A percentile compares a stretch with the other conserved stretches of the same genome.
Evolutionary conservation across 2,113 vertebrate genomes (phyloP).

Genomic region (Daboia siamensis): DNA sequence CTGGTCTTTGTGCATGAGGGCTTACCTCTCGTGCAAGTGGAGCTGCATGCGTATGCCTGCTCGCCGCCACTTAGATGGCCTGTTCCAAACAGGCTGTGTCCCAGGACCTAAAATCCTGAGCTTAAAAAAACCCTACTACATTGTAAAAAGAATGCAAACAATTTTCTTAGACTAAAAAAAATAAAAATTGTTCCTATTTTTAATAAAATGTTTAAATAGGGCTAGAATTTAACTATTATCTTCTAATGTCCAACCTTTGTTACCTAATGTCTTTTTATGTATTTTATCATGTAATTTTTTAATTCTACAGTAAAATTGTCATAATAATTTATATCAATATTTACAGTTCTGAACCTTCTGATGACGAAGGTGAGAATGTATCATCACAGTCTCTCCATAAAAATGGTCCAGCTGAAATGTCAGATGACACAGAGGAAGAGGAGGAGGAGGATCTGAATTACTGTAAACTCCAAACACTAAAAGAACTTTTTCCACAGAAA

Average conservation of each 20-base stretch:
- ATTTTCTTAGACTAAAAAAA: neutral
- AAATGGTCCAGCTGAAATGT: slow-evolving; percentile 34
- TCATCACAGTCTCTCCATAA: slow-evolving; percentile 4
- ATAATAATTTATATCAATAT: neutral
- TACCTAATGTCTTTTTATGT: neutral
- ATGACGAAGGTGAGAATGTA: slow-evolving; percentile 52
- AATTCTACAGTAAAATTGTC: neutral
- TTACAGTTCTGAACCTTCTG: slow-evolving; percentile 63
- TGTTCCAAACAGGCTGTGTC: neutral
- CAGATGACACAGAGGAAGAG: neutral
- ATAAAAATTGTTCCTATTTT: neutral
- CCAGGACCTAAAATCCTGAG: neutral
- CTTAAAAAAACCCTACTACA: neutral
- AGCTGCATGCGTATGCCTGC: too few species aligned
- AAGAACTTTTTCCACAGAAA: slow-evolving; percentile 82
- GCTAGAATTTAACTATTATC: neutral
- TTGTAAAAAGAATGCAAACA: neutral
- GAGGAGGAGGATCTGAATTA: slow-evolving; percentile 64
- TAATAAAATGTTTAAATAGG: neutral
- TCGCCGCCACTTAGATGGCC: neutral
- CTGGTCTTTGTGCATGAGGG: neutral
- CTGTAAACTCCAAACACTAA: slow-evolving; percentile 72
- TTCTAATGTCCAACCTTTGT: neutral
- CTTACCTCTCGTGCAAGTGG: neutral
- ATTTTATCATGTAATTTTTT: neutral